Evolutionary conservation across 2,113 vertebrate species (phyloP).

Genomic region (Erinaceus europaeus): DNA sequence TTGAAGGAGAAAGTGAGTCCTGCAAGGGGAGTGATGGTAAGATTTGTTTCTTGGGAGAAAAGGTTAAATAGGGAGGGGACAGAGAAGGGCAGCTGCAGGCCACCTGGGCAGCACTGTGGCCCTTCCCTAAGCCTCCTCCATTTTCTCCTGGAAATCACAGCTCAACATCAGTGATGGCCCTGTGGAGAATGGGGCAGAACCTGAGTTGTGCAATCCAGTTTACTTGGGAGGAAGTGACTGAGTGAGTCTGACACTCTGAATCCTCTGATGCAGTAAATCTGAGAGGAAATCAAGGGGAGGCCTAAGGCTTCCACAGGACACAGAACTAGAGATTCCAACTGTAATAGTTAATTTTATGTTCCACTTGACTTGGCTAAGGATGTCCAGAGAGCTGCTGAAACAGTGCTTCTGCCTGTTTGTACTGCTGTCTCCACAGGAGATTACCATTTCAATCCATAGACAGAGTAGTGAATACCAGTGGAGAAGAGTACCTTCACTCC

Average conservation of each 20-base stretch:
- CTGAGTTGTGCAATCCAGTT: not conserved
- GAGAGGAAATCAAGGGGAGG: not conserved
- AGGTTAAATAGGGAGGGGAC: not conserved
- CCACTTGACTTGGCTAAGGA: not conserved
- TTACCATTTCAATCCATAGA: not conserved
- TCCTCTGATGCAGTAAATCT: too few species aligned
- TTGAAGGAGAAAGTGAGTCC: not conserved
- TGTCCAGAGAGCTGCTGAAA: not conserved
- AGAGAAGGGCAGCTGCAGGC: not conserved
- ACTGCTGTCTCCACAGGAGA: not conserved
- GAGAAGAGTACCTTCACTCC: not conserved
- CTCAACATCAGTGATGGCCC: too few species aligned
- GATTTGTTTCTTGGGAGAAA: not conserved
- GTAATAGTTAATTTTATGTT: not conserved
- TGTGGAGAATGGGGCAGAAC: too few species aligned
- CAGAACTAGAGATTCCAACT: not conserved
- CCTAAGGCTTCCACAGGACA: not conserved
- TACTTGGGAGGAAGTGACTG: not conserved
- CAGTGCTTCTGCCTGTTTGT: not conserved
- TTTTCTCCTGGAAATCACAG: not conserved
- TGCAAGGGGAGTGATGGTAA: not conserved
- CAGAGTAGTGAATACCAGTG: too few species aligned
- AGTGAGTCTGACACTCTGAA: not conserved
- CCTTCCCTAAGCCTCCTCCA: not conserved
- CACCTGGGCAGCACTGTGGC: fast-evolving